Evolutionary conservation across 2,113 vertebrate genomes (phyloP).

Genomic region (Litocranius walleri): DNA sequence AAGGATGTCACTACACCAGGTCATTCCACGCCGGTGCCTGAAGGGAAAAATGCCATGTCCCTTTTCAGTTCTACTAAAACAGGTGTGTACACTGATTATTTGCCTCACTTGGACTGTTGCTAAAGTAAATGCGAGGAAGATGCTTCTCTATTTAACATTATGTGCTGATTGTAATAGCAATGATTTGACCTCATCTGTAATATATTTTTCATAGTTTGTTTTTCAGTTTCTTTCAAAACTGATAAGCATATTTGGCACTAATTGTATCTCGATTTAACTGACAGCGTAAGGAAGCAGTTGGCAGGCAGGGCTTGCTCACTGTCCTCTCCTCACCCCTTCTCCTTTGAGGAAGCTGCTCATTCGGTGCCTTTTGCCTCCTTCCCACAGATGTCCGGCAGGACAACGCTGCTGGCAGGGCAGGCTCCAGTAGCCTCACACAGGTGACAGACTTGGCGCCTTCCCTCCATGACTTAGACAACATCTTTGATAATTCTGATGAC

Average conservation of each 20-base stretch:
- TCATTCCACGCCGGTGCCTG: slow-evolving; percentile 90
- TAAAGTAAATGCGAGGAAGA: slow-evolving; percentile 68
- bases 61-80: slow-evolving; percentile 98
- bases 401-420: slow-evolving; percentile 84
- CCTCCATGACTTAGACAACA: slow-evolving; percentile 96
- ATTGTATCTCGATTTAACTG: slow-evolving; percentile 57
- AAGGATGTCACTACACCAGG: slow-evolving; percentile 86
- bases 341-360: not conserved
- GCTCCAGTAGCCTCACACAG: slow-evolving; percentile 92
- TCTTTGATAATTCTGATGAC: slow-evolving; percentile 97
- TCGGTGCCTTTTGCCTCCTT: not conserved
- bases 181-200: slow-evolving; percentile 45
- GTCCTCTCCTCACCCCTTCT: not conserved
- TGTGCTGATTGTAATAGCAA: slow-evolving; percentile 31
- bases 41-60: slow-evolving; percentile 99
- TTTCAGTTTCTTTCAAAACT: slow-evolving; percentile 67
- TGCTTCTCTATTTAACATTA: slow-evolving; percentile 33
- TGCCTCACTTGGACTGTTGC: slow-evolving; percentile 70
- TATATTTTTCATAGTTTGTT: slow-evolving; percentile 35
- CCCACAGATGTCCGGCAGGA: slow-evolving; percentile 87
- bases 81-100: slow-evolving; percentile 82
- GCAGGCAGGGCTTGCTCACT: slow-evolving; percentile 45
- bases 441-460: slow-evolving; percentile 95
- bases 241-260: slow-evolving; percentile 54
- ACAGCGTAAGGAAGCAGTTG: not conserved